Percentiles rank a stretch among this genome's conserved stretches.
These are phyloP conservation scores for Solenodon paradoxus DNA, from an alignment of 2,113 vertebrate genomes.

Conservation along the genomic window DNA sequence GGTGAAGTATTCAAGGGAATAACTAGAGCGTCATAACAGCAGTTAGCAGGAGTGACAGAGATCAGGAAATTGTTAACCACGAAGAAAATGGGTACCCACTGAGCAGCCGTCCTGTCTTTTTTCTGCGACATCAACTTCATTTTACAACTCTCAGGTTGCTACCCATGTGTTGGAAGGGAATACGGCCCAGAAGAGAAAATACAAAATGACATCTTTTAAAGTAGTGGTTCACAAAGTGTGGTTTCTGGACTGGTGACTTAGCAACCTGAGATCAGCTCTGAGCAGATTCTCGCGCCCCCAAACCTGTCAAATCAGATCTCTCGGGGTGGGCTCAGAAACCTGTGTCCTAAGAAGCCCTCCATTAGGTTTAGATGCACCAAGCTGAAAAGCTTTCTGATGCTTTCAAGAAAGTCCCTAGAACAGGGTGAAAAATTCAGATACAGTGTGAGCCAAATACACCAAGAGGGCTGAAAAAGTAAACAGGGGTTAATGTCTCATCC, in stretches of 20 bases:
- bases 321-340: background rate
- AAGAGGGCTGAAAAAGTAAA: background rate
- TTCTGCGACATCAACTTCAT: background rate
- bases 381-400: background rate
- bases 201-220: background rate
- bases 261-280: background rate
- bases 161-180: background rate
- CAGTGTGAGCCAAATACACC: background rate
- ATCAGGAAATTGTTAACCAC: background rate
- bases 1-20: background rate
- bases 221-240: background rate
- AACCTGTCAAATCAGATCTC: background rate
- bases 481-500: background rate
- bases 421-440: background rate
- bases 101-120: background rate
- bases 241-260: too few species aligned
- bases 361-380: rapidly evolving
- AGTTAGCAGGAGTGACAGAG: rapidly evolving
- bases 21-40: background rate
- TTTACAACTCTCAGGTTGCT: background rate
- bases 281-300: background rate
- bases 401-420: background rate
- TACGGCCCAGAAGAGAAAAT: background rate
- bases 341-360: background rate
- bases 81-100: background rate